Base-by-base conservation (phyloP, 2,113 vertebrate genomes). In the Panthera uncia region DNA sequence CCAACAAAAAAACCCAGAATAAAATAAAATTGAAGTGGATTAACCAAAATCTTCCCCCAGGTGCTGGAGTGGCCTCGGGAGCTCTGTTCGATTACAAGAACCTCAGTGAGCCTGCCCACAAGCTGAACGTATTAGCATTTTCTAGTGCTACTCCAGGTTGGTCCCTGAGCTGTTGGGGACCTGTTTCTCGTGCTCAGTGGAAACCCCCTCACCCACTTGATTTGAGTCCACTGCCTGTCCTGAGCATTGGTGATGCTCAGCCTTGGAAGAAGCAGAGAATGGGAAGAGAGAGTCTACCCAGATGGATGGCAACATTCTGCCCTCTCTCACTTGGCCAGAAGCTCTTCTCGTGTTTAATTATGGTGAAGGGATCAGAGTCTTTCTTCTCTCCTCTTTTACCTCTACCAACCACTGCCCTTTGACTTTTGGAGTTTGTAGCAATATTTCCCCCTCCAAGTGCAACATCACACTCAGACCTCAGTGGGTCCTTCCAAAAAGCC, bases 21-120 rank as follows among this genome's bases (percentile, higher is more conserved):
- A 80, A 98, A 98, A 98, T 95, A 98, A 98, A 98, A 98, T 84
- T 97, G 98, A 98, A 98, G 97, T 96, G 97, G 89, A 98, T 98
- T 98, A 98, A 97, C 97, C 94, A 91, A 97, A 98, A 98, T 95
- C 89, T 97, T 97, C 74, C 98, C 98, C 83, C 91, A 96, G 97
- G 97, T 96, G 83, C 76, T 89, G 15, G 0, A 33, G 15, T 52
- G 45, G 68, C 84, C 96, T 97, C 48, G 1, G 81, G 96, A 97
- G 95, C 91, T 98, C 95, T 88, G 71, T 85, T 91, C 80, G 66
- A 81, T 78, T 84, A 65, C 84, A 95, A 93, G 0, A 0, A 86
- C 94, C 95, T 29, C 4, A 93, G 66, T 69, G 87, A 85, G 29
- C 57, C 81, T 83, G 78, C 87, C 95, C 80, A 80, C 0, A 0